phyloP scores from a whole-genome alignment of 2,888 invertebrate genomes.

The Tenthredo scrophulariae region DNA sequence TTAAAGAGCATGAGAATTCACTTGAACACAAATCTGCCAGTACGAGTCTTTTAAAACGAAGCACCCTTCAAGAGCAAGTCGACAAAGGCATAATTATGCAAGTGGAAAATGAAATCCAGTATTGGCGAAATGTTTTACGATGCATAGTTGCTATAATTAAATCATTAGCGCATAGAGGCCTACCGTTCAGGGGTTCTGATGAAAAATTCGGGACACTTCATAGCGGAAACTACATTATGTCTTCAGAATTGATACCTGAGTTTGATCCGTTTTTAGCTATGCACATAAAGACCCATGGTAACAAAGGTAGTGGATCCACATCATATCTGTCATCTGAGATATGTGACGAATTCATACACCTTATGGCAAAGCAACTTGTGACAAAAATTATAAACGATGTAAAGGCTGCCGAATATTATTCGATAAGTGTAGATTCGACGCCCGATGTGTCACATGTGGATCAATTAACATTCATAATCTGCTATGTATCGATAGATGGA shows the following conservation, averaged over 20 bases:
- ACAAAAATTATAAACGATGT: conserved; percentile 58
- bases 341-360: conserved; percentile 49
- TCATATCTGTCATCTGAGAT: conserved; percentile 50
- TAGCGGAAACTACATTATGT: conserved; percentile 40
- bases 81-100: conserved; percentile 8
- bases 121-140: conserved; percentile 40
- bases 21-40: conserved; percentile 36
- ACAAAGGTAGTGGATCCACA: conserved; percentile 32
- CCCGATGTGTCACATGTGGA: conserved; percentile 64
- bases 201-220: conserved; percentile 12
- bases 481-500: conserved; percentile 59
- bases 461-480: conserved; percentile 62
- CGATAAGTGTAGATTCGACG: conserved; percentile 62
- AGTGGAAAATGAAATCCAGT: conserved; percentile 19
- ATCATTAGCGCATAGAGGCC: conserved; percentile 28
- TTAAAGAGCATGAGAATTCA: conserved; percentile 53
- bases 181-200: conserved; percentile 35
- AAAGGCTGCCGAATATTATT: conserved; percentile 59
- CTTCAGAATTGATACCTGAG: conserved; percentile 29
- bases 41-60: not conserved
- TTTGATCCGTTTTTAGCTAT: conserved; percentile 47
- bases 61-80: conserved; percentile 12
- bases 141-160: conserved; percentile 39
- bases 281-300: conserved; percentile 31
- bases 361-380: not conserved